Conservation (phyloP, 1,140 invertebrate genomes). For the Chlorops oryzae region DNA sequence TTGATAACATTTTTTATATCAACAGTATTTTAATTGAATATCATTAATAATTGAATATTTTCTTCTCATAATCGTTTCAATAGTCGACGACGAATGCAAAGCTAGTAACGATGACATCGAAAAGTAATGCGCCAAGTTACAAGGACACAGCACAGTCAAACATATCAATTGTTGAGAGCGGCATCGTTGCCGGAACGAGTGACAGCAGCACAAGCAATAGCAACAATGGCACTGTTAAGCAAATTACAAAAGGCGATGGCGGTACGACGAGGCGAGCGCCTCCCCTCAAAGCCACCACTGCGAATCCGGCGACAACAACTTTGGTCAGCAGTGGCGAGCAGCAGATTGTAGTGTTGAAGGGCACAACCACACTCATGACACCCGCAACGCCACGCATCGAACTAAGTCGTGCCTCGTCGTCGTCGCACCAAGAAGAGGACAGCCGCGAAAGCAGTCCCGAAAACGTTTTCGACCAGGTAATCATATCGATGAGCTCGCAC, state of each 20-base stretch:
- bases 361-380: constrained; percentile 51
- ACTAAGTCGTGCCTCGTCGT: constrained; percentile 78
- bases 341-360: constrained; percentile 19
- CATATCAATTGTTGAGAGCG: too few species aligned
- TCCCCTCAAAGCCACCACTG: constrained; percentile 37
- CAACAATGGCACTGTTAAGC: constrained; percentile 28
- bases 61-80: too few species aligned
- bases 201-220: background rate
- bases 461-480: constrained; percentile 48
- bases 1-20: too few species aligned
- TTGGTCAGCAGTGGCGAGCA: background rate
- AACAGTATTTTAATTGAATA: too few species aligned
- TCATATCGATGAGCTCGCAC: background rate
- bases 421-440: constrained; percentile 73
- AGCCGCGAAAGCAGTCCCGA: constrained; percentile 71
- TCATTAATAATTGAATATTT: too few species aligned
- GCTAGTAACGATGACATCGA: too few species aligned
- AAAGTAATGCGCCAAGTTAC: too few species aligned
- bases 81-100: too few species aligned
- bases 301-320: constrained; percentile 25
- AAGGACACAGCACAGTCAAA: too few species aligned
- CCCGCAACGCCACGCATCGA: constrained; percentile 77
- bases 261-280: constrained; percentile 37
- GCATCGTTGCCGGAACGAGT: too few species aligned
- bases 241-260: constrained; percentile 17